phyloP scores from a whole-genome alignment of 2,113 vertebrate species.

The Stigmatopora nigra region DNA sequence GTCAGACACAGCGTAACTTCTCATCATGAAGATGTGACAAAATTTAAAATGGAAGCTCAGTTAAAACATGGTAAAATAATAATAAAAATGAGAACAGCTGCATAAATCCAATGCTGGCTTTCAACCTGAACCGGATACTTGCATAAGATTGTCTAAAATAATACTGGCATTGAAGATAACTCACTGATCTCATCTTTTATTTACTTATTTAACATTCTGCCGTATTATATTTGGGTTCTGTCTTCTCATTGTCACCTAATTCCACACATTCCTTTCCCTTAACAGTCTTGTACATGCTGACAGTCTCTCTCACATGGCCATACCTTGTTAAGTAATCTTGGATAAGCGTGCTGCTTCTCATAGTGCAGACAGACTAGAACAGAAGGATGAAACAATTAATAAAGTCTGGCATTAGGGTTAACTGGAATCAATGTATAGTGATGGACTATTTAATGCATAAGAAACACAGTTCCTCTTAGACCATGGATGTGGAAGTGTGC shows the following conservation, averaged over 20 bases:
- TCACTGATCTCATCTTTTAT: background rate
- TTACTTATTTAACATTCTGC: background rate
- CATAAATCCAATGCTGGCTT: too few species aligned
- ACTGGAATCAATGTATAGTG: constrained; percentile 62
- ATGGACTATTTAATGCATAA: constrained; percentile 57
- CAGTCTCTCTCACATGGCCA: constrained; percentile 43
- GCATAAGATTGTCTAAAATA: too few species aligned
- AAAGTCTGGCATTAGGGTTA: constrained; percentile 47
- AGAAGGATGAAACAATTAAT: constrained; percentile 60
- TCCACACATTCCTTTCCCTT: constrained; percentile 22
- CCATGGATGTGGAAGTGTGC: constrained; percentile 14
- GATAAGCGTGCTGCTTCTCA: constrained; percentile 42
- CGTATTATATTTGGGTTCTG: background rate
- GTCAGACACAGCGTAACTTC: too few species aligned
- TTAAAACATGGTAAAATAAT: too few species aligned
- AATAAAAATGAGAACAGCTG: too few species aligned
- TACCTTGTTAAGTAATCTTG: constrained; percentile 50
- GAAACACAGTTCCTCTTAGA: constrained; percentile 28
- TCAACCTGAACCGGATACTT: too few species aligned
- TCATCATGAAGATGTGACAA: too few species aligned
- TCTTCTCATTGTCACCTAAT: constrained; percentile 10
- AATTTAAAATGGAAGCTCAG: too few species aligned
- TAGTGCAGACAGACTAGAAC: constrained; percentile 27
- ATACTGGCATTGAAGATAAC: too few species aligned
- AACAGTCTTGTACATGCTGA: constrained; percentile 42